These are phyloP conservation scores for Apocrypta bakeri DNA, from an alignment of 1,140 invertebrate genomes.

Conservation along the genomic window DNA sequence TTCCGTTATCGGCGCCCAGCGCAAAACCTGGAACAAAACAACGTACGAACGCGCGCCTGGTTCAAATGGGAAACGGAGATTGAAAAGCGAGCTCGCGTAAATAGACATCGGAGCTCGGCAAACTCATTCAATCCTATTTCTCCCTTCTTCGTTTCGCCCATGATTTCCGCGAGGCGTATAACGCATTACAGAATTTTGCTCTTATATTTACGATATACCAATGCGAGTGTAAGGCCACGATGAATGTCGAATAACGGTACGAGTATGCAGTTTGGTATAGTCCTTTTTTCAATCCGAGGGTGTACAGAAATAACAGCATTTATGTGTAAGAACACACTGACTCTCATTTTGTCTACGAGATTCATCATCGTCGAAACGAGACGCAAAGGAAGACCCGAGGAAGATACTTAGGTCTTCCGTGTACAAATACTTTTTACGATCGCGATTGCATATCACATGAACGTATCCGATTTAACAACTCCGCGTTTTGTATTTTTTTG, in stretches of 20 bases:
- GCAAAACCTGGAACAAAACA: background rate
- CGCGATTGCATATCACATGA: too few relatives aligned
- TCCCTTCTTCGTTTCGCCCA: background rate
- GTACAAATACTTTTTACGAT: too few relatives aligned
- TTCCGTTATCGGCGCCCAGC: constrained; percentile 13
- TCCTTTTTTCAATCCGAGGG: too few relatives aligned
- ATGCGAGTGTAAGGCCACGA: background rate
- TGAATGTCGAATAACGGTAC: constrained; percentile 47
- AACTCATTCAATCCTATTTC: background rate
- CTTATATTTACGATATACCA: background rate
- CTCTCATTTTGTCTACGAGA: too few relatives aligned
- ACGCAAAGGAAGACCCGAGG: too few relatives aligned
- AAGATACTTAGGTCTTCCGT: too few relatives aligned
- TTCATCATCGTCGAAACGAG: too few relatives aligned
- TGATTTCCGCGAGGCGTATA: background rate
- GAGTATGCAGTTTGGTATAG: too few relatives aligned
- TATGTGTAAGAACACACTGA: too few relatives aligned
- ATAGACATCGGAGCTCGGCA: background rate
- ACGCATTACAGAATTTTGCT: background rate
- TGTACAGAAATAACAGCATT: constrained; percentile 1
- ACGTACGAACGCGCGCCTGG: background rate
- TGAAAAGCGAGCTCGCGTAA: constrained; percentile 17
- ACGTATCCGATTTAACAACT: too few relatives aligned
- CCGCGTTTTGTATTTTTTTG: background rate
- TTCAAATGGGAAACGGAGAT: constrained; percentile 12